Evolutionary conservation across 1,140 invertebrate genomes (phyloP).

Genomic region (Scylla paramamosain): DNA sequence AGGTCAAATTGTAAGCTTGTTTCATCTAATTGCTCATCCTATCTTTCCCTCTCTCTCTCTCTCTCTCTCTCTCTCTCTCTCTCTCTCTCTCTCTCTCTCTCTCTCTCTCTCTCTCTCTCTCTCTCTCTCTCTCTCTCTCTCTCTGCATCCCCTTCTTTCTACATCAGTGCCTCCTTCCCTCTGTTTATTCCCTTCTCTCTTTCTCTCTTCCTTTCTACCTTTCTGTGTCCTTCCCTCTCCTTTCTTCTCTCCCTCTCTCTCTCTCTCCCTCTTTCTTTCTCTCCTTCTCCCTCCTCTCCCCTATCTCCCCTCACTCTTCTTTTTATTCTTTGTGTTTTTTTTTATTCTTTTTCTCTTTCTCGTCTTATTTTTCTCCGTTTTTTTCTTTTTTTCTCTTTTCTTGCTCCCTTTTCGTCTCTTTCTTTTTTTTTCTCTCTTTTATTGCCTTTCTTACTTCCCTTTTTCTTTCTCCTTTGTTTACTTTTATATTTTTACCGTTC

Average conservation of each 20-base stretch:
- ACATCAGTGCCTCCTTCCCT: not conserved
- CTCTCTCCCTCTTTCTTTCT: slow-evolving; percentile 31
- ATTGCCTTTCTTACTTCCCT: not conserved
- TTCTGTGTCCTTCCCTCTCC: not conserved
- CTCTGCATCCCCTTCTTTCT: not conserved
- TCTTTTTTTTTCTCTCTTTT: not conserved
- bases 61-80: no score
- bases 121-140: no score
- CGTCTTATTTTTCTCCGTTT: not conserved
- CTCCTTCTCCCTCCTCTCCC: slow-evolving; percentile 43
- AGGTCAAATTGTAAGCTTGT: no score
- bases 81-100: no score
- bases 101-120: no score
- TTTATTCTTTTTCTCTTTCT: not conserved
- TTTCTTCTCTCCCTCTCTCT: not conserved
- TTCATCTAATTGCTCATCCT: no score
- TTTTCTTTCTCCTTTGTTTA: not conserved
- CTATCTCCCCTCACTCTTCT: no score
- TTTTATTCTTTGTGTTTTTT: not conserved
- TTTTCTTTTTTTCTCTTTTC: not conserved
- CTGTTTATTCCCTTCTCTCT: not conserved
- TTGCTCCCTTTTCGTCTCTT: not conserved
- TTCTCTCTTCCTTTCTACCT: not conserved
- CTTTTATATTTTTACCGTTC: no score
- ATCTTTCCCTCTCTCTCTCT: no score